Evolutionary conservation across 2,797 vertebrate genomes (phyloP).

Genomic region (Dromococcyx pavoninus): DNA sequence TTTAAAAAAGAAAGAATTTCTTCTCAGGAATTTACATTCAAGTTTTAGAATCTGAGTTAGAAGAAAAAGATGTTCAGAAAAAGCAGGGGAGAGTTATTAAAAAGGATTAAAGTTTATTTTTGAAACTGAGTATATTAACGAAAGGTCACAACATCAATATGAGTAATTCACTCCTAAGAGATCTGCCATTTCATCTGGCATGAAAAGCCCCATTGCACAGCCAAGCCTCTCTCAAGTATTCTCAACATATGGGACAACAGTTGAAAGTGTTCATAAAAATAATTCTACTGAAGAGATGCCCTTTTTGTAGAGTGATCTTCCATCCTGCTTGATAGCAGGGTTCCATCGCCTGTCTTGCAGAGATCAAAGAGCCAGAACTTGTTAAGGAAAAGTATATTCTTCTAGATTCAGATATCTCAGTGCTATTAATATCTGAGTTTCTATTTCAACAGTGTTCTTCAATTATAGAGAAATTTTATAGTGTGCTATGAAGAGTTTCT

Average conservation of each 20-base stretch:
- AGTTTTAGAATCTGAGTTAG: neutral
- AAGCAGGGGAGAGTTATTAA: neutral
- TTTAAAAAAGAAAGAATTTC: neutral
- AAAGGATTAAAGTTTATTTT: conserved; percentile 8
- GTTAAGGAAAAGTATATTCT: conserved; percentile 2
- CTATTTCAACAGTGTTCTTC: neutral
- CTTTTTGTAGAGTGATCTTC: neutral
- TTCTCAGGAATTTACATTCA: neutral
- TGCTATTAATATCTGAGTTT: conserved; percentile 5
- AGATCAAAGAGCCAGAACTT: conserved; percentile 23
- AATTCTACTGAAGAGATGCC: neutral
- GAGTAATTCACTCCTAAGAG: conserved; percentile 33
- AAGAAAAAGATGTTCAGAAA: neutral
- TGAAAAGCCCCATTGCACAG: neutral
- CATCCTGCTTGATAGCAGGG: neutral
- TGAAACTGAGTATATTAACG: conserved; percentile 22
- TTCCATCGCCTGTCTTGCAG: neutral
- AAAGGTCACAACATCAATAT: neutral
- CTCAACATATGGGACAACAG: neutral
- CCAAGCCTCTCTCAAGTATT: neutral
- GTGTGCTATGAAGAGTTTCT: neutral
- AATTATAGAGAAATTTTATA: neutral
- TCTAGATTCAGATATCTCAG: neutral
- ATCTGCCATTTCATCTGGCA: conserved; percentile 29
- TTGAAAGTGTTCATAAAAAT: conserved; percentile 33